These are phyloP conservation scores for Pogoniulus pusillus DNA, from an alignment of 2,797 vertebrate genomes.

Conservation along the genomic window DNA sequence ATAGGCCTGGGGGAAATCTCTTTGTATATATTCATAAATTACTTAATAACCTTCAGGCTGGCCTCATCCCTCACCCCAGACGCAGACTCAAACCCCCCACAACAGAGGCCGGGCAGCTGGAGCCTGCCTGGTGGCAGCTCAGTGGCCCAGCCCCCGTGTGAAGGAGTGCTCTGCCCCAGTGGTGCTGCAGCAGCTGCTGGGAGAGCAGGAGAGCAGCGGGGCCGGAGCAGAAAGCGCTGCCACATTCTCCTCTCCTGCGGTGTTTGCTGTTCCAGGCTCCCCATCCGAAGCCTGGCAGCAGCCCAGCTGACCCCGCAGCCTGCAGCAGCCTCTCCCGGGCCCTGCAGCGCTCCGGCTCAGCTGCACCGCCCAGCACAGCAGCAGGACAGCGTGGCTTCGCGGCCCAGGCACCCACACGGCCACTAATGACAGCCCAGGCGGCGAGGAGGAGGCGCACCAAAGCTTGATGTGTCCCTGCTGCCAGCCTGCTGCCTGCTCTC, in stretches of 20 bases:
- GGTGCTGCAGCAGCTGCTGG: slow-evolving; percentile 28
- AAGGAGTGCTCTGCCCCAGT: slow-evolving; percentile 28
- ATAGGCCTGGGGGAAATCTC: too few relatives aligned
- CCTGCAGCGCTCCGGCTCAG: background rate
- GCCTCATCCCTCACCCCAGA: too few relatives aligned
- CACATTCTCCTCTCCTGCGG: background rate
- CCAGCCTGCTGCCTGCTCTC: background rate
- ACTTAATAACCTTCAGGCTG: too few relatives aligned
- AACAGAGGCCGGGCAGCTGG: background rate
- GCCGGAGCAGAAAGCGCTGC: background rate
- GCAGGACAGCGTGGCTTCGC: slow-evolving; percentile 25
- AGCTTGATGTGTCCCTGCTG: background rate
- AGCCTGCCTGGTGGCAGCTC: background rate
- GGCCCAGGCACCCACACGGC: background rate
- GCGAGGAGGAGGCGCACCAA: background rate
- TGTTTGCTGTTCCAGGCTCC: slow-evolving; percentile 57
- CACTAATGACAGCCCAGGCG: background rate
- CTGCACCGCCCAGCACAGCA: background rate
- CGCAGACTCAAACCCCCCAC: too few relatives aligned
- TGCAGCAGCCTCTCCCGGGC: background rate
- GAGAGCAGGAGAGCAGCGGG: slow-evolving; percentile 54
- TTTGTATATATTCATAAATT: too few relatives aligned
- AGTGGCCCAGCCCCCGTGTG: background rate
- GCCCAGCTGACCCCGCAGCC: background rate
- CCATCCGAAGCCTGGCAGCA: background rate